phyloP scores from a whole-genome alignment of 2,113 vertebrate genomes.

The Leiothrix lutea region DNA sequence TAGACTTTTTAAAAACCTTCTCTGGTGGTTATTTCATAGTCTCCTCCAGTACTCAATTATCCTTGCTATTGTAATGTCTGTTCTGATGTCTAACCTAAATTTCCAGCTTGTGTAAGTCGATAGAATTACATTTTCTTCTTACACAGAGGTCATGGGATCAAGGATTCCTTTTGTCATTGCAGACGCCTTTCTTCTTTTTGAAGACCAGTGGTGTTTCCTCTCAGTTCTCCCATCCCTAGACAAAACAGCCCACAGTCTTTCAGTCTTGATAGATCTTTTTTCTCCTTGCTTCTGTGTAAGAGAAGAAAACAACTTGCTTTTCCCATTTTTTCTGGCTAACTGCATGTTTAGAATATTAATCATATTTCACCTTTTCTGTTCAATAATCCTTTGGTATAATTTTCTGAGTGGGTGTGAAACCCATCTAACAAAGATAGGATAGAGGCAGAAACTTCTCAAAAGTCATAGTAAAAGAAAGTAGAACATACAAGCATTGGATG shows the following conservation, averaged over 20 bases:
- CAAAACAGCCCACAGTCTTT: neutral
- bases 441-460: neutral
- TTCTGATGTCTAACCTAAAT: slow-evolving; percentile 21
- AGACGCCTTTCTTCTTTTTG: slow-evolving; percentile 1
- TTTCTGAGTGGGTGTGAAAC: neutral
- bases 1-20: neutral
- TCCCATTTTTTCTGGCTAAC: neutral
- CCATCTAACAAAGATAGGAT: neutral
- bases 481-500: neutral
- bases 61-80: neutral
- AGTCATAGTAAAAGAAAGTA: neutral
- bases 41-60: slow-evolving; percentile 3
- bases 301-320: neutral
- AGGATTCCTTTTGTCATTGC: neutral
- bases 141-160: neutral
- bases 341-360: slow-evolving; percentile 16
- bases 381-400: neutral
- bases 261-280: neutral
- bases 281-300: neutral
- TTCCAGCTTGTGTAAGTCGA: neutral
- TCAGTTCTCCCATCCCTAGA: neutral
- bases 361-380: neutral
- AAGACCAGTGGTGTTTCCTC: neutral
- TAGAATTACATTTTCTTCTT: neutral
- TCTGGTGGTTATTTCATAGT: neutral